Base-by-base conservation (phyloP, 2,888 invertebrate species). In the Andrena praecox region DNA sequence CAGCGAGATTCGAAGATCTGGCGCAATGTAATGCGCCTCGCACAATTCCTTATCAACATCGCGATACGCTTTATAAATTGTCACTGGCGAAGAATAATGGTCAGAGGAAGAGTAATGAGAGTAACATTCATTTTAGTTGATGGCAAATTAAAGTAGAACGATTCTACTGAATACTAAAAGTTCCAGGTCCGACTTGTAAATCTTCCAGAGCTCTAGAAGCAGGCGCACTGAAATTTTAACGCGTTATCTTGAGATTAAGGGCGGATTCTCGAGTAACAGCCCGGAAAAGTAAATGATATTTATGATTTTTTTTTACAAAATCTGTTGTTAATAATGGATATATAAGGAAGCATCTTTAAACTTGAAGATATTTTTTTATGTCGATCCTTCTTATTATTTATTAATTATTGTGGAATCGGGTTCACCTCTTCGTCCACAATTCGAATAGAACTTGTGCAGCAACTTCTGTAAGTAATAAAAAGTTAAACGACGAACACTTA, bases 61-160 rank as follows among this genome's bases (percentile, higher is more conserved):
- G 50, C 24, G 60, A 35, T 68, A 59, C 48, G 50, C 50, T 75
- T 60, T 64, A 59, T 72, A 72, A 72, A 59, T 77, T 59, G 56
- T 64, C 64, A 7, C 33, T 10, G 24, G 10, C n/a, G n/a, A 6
- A 33, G 60, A 50, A 67, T 33, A n/a, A 16, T 42, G n/a, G 6
- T 7, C 1, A 20, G 20, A 8, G 42, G 12, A 16, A 10, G n/a
- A 6, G 48, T 20, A 27, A 29, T 7, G 24, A 48, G 56, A n/a
- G 24, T 6, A 27, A 50, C 67, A 67, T 59, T 31, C 33, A 27
- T 60, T 68, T 74, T 20, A 60, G 29, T 24, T 24, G 68, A 24
- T 24, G 20, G 48, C 48, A 29, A 67, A 74, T 68, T 68, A 59
- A 24, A 8, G 29, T 48, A 10, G 56, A 56, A 48, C 20, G 67